A percentile compares a stretch with the other conserved stretches of the same genome.
Conservation (phyloP, 2,113 vertebrate genomes). For the Ochotona princeps region DNA sequence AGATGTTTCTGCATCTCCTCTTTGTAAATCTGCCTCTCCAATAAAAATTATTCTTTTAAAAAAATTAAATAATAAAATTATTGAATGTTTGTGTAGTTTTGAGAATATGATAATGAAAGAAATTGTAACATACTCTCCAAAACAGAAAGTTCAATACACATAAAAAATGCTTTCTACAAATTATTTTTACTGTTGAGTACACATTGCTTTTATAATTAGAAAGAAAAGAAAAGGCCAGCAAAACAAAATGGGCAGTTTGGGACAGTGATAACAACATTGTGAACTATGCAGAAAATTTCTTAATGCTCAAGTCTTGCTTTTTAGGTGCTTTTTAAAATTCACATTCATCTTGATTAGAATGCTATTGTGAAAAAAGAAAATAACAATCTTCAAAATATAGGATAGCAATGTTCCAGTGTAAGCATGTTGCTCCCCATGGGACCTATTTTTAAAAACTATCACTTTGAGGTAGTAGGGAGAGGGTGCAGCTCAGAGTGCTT, state of each 20-base stretch:
- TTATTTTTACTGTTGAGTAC: not conserved
- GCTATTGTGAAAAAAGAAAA: not conserved
- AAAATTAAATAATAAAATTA: not conserved
- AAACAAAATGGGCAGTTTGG: conserved; percentile 21
- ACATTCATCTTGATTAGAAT: conserved; percentile 4
- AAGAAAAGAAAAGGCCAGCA: not conserved
- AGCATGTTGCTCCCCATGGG: not conserved
- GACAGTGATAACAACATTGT: not conserved
- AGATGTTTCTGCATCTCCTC: too few relatives aligned
- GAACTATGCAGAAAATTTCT: not conserved
- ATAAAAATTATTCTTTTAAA: too few relatives aligned
- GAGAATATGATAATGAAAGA: not conserved
- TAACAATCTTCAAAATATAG: not conserved
- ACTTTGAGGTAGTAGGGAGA: not conserved
- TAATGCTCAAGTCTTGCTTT: not conserved
- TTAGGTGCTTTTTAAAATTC: conserved; percentile 18
- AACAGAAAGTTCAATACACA: not conserved
- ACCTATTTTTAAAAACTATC: not conserved
- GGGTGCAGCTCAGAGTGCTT: not conserved
- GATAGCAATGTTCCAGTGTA: not conserved
- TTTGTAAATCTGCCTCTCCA: too few relatives aligned
- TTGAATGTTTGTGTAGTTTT: conserved; percentile 1
- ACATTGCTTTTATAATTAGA: not conserved
- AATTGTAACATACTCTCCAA: not conserved
- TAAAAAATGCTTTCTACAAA: not conserved